These are phyloP conservation scores for Silurus meridionalis DNA, from an alignment of 2,113 vertebrate species.

Conservation along the genomic window DNA sequence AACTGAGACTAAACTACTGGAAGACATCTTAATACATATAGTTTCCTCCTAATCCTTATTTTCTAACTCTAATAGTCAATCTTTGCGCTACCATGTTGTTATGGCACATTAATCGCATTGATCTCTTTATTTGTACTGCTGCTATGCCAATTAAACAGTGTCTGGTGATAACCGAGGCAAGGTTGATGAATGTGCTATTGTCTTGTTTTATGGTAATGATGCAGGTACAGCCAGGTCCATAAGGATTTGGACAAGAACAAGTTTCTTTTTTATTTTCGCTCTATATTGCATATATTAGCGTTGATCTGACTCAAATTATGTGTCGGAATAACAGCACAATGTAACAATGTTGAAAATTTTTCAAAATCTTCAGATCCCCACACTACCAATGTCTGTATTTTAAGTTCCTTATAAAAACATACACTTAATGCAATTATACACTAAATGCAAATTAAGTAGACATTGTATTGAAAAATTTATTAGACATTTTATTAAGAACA, in stretches of 20 bases:
- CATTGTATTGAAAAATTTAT: neutral
- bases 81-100: slow-evolving; percentile 12
- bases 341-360: neutral
- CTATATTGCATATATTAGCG: neutral
- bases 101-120: slow-evolving; percentile 9
- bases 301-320: neutral
- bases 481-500: neutral
- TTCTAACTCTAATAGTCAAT: slow-evolving; percentile 12
- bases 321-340: neutral
- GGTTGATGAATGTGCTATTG: neutral
- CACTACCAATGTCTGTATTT: neutral
- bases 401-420: neutral
- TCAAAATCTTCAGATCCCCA: neutral
- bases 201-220: slow-evolving; percentile 22
- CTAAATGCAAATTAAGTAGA: neutral
- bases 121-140: slow-evolving; percentile 35
- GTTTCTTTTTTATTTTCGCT: neutral
- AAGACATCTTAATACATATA: neutral
- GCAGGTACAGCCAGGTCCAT: neutral
- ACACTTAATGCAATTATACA: neutral
- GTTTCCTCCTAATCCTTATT: neutral
- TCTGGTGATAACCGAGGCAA: neutral
- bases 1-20: slow-evolving; percentile 27
- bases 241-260: neutral
- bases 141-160: neutral